Evolutionary conservation across 1,140 invertebrate genomes (phyloP).

Genomic region (Holcopasites calliopsidis): DNA sequence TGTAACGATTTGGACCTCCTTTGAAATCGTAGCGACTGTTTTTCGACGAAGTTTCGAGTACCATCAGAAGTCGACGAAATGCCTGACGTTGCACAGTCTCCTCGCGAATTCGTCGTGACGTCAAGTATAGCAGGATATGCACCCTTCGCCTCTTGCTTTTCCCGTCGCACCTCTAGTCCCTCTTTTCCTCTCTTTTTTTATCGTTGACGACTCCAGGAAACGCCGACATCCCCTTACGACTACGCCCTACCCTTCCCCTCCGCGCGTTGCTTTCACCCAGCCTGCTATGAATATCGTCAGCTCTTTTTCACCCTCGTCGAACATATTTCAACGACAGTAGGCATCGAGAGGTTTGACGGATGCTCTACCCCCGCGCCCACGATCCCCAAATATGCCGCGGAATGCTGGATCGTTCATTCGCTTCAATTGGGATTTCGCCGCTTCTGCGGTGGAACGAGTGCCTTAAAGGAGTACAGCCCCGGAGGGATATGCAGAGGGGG

Average conservation of each 20-base stretch:
- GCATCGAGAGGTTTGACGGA: slow-evolving; percentile 56
- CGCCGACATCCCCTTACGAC: slow-evolving; percentile 46
- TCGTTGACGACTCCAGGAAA: slow-evolving; percentile 59
- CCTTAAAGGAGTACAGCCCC: slow-evolving; percentile 25
- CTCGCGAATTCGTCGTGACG: slow-evolving; percentile 55
- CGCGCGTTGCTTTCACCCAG: background rate
- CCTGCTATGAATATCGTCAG: slow-evolving; percentile 68
- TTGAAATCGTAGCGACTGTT: slow-evolving; percentile 32
- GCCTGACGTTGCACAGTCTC: slow-evolving; percentile 63
- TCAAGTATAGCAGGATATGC: slow-evolving; percentile 58
- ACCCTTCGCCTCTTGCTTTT: slow-evolving; percentile 48
- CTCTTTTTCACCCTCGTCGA: slow-evolving; percentile 70
- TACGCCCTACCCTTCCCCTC: slow-evolving; percentile 12
- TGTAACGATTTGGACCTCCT: slow-evolving; percentile 2
- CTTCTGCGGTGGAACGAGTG: slow-evolving; percentile 44
- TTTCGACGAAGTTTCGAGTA: slow-evolving; percentile 51
- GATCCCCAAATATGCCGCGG: slow-evolving; percentile 58
- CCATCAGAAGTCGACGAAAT: slow-evolving; percentile 60
- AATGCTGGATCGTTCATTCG: slow-evolving; percentile 61
- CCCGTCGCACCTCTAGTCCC: background rate
- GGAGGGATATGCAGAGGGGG: slow-evolving; percentile 6
- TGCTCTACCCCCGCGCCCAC: slow-evolving; percentile 41
- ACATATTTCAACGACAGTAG: slow-evolving; percentile 67
- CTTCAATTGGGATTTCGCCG: slow-evolving; percentile 59
- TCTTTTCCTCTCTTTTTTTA: slow-evolving; percentile 24